phyloP scores from a whole-genome alignment of 2,888 invertebrate species.

The Caenorhabditis auriculariae region DNA sequence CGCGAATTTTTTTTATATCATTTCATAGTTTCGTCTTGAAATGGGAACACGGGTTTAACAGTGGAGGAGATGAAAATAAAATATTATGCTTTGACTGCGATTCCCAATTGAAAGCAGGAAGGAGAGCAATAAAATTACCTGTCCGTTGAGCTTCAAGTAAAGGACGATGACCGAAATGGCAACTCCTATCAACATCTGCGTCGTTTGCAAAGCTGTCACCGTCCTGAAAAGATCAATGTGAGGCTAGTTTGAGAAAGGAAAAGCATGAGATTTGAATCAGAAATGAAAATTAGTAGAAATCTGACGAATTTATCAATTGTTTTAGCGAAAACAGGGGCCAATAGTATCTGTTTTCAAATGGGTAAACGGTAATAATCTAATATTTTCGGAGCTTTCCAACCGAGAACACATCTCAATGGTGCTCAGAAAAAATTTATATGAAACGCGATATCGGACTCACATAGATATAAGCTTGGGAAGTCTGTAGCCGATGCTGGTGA shows the following conservation, averaged over 20 bases:
- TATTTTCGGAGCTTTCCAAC: too few relatives aligned
- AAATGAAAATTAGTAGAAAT: too few relatives aligned
- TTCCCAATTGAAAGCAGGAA: neutral
- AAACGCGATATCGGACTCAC: slow-evolving; percentile 20
- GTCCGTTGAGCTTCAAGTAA: slow-evolving; percentile 44
- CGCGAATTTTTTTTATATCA: too few relatives aligned
- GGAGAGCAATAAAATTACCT: too few relatives aligned
- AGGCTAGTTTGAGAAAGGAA: neutral
- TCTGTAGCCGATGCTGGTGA: slow-evolving; percentile 48
- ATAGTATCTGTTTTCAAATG: too few relatives aligned
- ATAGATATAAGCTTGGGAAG: slow-evolving; percentile 52
- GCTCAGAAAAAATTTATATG: slow-evolving; percentile 13
- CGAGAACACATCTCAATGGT: too few relatives aligned
- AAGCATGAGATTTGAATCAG: too few relatives aligned
- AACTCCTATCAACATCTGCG: slow-evolving; percentile 58
- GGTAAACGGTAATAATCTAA: neutral
- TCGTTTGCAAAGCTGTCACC: slow-evolving; percentile 41
- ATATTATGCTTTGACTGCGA: neutral
- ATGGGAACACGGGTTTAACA: too few relatives aligned
- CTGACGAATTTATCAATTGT: too few relatives aligned
- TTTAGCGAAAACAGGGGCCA: too few relatives aligned
- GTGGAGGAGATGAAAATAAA: neutral
- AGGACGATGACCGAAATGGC: slow-evolving; percentile 52
- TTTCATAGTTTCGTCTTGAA: too few relatives aligned
- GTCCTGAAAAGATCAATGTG: slow-evolving; percentile 18